Evolutionary conservation across 1,140 invertebrate genomes (phyloP).

Genomic region (Mamestra configurata): DNA sequence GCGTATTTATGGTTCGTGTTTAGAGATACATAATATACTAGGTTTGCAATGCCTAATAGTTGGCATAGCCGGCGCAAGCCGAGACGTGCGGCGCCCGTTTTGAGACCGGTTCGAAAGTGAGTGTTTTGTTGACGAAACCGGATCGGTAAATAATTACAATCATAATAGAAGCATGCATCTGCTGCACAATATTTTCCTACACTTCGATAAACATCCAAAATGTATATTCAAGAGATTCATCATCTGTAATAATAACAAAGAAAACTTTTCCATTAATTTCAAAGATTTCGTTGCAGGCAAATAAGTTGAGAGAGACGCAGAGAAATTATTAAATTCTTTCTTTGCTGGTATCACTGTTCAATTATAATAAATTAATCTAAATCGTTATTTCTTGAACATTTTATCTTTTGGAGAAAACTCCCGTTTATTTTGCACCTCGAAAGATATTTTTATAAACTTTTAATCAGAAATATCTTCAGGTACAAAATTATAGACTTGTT

Average conservation of each 20-base stretch:
- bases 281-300: neutral
- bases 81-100: constrained; percentile 50
- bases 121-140: constrained; percentile 74
- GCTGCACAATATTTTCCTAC: constrained; percentile 30
- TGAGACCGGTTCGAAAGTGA: constrained; percentile 80
- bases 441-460: constrained; percentile 5
- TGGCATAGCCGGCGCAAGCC: constrained; percentile 24
- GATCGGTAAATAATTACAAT: constrained; percentile 66
- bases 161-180: constrained; percentile 52
- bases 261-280: too few species aligned
- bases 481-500: constrained; percentile 48
- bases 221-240: neutral
- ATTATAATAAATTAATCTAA: neutral
- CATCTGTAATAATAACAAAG: too few species aligned
- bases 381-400: neutral
- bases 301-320: neutral
- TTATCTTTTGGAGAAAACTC: neutral
- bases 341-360: too few species aligned
- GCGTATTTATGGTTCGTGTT: neutral
- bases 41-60: constrained; percentile 42
- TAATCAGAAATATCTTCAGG: constrained; percentile 10
- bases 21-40: constrained; percentile 20
- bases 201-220: neutral
- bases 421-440: neutral
- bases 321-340: neutral